These are phyloP conservation scores for Triplophysa yarkandensis DNA, from an alignment of 2,797 vertebrate genomes.

Conservation along the genomic window DNA sequence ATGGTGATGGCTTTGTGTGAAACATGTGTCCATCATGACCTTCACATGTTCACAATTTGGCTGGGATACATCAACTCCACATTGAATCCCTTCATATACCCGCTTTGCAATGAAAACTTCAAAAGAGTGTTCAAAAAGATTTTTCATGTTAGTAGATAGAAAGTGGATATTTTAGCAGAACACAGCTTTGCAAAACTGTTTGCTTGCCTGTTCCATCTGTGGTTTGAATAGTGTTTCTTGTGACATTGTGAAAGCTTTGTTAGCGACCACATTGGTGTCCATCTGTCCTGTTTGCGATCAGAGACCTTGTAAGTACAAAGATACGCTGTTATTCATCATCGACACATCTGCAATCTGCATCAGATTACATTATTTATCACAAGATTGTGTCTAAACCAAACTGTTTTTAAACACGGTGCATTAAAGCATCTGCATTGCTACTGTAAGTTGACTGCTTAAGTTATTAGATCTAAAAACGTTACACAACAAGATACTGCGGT, in stretches of 20 bases:
- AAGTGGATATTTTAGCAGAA: background rate
- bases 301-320: conserved; percentile 20
- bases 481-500: background rate
- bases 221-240: conserved; percentile 29
- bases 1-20: conserved; percentile 88
- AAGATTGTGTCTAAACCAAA: conserved; percentile 4
- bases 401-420: background rate
- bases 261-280: background rate
- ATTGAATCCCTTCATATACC: conserved; percentile 94
- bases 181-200: background rate
- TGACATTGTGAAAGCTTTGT: conserved; percentile 1
- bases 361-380: conserved; percentile 48
- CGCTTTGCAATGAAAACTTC: conserved; percentile 94
- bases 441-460: background rate
- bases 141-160: conserved; percentile 43
- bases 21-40: conserved; percentile 75
- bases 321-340: conserved; percentile 36
- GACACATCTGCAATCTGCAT: conserved; percentile 54
- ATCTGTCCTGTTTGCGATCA: conserved; percentile 10
- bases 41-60: conserved; percentile 95
- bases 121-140: conserved; percentile 88
- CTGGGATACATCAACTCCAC: conserved; percentile 96
- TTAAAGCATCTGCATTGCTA: background rate
- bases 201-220: background rate
- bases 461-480: background rate